Evolutionary conservation across 1,140 invertebrate species (phyloP).

Genomic region (Semibalanus balanoides): DNA sequence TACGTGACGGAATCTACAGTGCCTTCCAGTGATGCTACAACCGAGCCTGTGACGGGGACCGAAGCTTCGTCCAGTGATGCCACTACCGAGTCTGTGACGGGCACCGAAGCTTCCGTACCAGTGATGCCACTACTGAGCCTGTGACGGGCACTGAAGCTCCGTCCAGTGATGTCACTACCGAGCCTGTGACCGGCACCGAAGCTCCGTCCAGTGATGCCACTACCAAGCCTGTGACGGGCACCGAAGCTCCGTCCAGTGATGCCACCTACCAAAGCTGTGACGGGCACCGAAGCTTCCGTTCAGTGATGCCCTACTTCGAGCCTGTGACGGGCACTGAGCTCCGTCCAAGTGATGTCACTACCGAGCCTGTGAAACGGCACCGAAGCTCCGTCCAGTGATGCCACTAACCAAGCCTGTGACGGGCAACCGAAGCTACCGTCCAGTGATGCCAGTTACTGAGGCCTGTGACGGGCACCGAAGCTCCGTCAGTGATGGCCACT

Average conservation of each 20-base stretch:
- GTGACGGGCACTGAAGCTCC: not conserved
- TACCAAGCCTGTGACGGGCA: not conserved
- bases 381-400: not conserved
- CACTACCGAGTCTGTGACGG: not conserved
- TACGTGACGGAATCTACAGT: not conserved
- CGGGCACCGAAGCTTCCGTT: too few relatives aligned
- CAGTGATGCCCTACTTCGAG: too few relatives aligned
- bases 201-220: not conserved
- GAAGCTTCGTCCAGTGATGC: not conserved
- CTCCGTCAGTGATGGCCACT: not conserved
- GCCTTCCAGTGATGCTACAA: not conserved
- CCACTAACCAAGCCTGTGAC: too few relatives aligned
- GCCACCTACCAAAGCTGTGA: not conserved
- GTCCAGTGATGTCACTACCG: not conserved
- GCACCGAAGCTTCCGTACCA: not conserved
- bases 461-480: not conserved
- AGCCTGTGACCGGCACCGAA: not conserved
- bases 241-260: not conserved
- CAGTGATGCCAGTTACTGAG: not conserved
- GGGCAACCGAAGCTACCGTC: not conserved
- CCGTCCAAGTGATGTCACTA: not conserved
- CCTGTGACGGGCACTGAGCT: too few relatives aligned
- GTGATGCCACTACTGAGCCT: not conserved
- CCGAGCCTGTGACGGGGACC: not conserved
- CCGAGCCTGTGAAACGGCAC: not conserved